phyloP scores from a whole-genome alignment of 2,888 invertebrate species.

The Eupithecia tripunctaria region DNA sequence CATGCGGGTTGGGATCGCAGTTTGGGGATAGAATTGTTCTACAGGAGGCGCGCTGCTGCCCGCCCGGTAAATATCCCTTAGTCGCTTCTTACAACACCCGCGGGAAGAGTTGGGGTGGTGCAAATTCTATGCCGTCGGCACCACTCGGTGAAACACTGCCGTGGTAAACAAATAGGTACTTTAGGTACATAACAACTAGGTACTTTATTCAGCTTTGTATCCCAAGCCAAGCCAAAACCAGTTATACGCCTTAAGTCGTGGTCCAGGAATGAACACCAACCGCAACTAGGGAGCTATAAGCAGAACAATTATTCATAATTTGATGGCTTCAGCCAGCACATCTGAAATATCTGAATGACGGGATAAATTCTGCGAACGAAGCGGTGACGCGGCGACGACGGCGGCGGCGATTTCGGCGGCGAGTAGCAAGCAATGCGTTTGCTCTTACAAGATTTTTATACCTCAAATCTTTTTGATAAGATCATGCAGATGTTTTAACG shows the following conservation, averaged over 20 bases:
- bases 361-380: background rate
- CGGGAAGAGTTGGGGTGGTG: too few species aligned
- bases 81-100: too few species aligned
- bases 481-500: too few species aligned
- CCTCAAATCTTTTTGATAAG: too few species aligned
- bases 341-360: slow-evolving; percentile 2
- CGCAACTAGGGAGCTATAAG: background rate
- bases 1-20: too few species aligned
- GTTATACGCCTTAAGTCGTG: background rate
- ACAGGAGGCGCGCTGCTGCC: too few species aligned
- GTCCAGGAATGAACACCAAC: background rate
- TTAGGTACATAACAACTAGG: background rate
- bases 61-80: too few species aligned
- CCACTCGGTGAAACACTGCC: too few species aligned
- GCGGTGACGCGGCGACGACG: background rate
- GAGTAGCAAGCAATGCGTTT: background rate
- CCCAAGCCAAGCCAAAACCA: background rate
- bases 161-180: too few species aligned
- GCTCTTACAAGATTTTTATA: background rate
- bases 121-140: too few species aligned
- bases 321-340: background rate
- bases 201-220: background rate
- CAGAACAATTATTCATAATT: background rate
- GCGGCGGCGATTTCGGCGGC: background rate
- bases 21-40: too few species aligned